These are phyloP conservation scores for Nomada flava DNA, from an alignment of 2,888 invertebrate species.

Conservation along the genomic window DNA sequence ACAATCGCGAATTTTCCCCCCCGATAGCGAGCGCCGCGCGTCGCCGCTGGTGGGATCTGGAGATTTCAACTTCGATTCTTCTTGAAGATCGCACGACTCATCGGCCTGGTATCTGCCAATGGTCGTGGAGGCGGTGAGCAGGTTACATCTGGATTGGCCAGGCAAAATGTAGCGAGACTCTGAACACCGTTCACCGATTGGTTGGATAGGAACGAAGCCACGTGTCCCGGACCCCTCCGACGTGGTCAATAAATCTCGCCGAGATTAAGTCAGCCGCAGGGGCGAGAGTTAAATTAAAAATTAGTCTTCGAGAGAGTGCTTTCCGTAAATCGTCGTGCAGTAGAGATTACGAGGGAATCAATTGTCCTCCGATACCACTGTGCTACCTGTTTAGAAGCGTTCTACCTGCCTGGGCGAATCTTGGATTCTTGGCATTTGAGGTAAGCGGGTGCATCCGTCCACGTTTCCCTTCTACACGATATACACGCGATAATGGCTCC, in stretches of 20 bases:
- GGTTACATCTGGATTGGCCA: conserved; percentile 66
- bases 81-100: conserved; percentile 57
- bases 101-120: conserved; percentile 73
- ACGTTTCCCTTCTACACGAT: neutral
- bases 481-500: neutral
- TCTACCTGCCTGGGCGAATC: neutral
- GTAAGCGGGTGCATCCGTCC: neutral
- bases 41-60: conserved; percentile 1
- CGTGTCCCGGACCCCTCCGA: conserved; percentile 50
- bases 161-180: conserved; percentile 27
- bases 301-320: conserved; percentile 30
- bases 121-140: conserved; percentile 60
- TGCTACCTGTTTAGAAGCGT: neutral
- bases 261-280: conserved; percentile 29
- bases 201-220: conserved; percentile 49
- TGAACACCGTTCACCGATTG: conserved; percentile 51
- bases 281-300: conserved; percentile 38
- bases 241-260: conserved; percentile 34
- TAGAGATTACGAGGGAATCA: neutral
- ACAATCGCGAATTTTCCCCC: conserved; percentile 10
- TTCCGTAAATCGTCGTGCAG: conserved; percentile 8
- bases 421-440: neutral
- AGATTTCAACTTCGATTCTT: conserved; percentile 8
- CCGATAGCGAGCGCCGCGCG: neutral
- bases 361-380: neutral